These are phyloP conservation scores for Gopherus evgoodei DNA, from an alignment of 2,113 vertebrate species.

Conservation along the genomic window DNA sequence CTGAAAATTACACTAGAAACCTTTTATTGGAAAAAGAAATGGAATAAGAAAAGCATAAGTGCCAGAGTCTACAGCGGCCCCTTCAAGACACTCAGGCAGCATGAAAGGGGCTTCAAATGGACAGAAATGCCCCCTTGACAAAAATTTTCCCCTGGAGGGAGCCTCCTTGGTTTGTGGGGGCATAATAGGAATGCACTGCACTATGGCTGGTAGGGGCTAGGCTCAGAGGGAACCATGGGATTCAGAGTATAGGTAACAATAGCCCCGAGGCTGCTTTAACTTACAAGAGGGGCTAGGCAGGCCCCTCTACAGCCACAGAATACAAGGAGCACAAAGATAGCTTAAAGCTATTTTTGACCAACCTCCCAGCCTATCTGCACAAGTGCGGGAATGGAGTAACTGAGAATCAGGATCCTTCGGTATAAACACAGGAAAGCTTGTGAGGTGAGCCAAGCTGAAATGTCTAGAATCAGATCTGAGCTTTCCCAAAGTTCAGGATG, in stretches of 20 bases:
- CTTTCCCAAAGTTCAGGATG: not conserved
- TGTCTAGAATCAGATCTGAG: not conserved
- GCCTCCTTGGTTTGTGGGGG: not conserved
- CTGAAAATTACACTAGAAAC: conserved; percentile 12
- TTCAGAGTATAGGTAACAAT: not conserved
- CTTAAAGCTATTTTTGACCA: not conserved
- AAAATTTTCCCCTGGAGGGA: not conserved
- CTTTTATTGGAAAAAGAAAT: not conserved
- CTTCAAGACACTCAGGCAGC: not conserved
- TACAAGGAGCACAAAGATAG: not conserved
- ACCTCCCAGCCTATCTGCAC: not conserved
- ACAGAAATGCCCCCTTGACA: not conserved
- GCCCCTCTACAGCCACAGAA: not conserved
- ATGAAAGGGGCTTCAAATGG: not conserved
- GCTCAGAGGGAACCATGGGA: not conserved
- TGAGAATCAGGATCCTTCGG: not conserved
- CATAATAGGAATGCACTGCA: not conserved
- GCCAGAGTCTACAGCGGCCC: not conserved
- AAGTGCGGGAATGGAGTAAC: not conserved
- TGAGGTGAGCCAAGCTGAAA: not conserved
- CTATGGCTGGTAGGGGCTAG: not conserved
- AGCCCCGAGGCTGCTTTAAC: not conserved
- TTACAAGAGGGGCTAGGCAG: not conserved
- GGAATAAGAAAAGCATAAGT: not conserved
- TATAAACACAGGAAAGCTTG: not conserved